These are phyloP conservation scores for Lynx canadensis DNA, from an alignment of 2,113 vertebrate species.

Conservation along the genomic window DNA sequence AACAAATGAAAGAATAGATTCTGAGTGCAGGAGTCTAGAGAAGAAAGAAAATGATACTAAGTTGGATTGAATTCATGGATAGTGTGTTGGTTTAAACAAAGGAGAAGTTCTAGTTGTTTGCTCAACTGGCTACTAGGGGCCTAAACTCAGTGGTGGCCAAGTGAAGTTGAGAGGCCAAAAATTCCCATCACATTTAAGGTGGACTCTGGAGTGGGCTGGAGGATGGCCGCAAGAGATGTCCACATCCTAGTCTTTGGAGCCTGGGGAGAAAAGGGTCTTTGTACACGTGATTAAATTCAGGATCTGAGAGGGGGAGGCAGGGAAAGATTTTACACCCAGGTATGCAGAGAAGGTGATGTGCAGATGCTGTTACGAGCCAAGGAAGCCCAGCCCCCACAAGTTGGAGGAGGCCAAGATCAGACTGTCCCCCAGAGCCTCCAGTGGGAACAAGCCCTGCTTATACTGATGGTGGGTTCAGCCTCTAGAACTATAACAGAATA, in stretches of 20 bases:
- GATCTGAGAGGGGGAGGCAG: neutral
- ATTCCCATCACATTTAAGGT: neutral
- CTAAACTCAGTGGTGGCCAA: neutral
- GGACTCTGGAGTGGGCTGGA: neutral
- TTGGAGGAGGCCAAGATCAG: neutral
- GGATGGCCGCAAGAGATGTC: too few species aligned
- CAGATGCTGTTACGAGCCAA: neutral
- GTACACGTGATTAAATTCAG: neutral
- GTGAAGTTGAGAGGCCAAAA: neutral
- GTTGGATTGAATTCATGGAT: neutral
- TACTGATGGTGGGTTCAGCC: neutral
- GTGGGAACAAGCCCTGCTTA: neutral
- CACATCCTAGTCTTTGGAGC: neutral
- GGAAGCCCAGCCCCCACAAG: neutral
- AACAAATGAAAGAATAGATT: neutral
- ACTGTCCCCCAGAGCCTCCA: neutral
- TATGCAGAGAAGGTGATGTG: neutral
- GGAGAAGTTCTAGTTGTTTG: neutral
- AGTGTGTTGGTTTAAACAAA: neutral
- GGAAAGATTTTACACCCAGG: neutral
- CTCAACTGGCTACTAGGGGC: neutral
- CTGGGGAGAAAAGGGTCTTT: neutral
- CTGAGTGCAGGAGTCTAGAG: neutral
- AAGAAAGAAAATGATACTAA: neutral
- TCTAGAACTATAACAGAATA: neutral